Base-by-base conservation (phyloP, 2,888 invertebrate genomes). In the Rotaria macrura region DNA sequence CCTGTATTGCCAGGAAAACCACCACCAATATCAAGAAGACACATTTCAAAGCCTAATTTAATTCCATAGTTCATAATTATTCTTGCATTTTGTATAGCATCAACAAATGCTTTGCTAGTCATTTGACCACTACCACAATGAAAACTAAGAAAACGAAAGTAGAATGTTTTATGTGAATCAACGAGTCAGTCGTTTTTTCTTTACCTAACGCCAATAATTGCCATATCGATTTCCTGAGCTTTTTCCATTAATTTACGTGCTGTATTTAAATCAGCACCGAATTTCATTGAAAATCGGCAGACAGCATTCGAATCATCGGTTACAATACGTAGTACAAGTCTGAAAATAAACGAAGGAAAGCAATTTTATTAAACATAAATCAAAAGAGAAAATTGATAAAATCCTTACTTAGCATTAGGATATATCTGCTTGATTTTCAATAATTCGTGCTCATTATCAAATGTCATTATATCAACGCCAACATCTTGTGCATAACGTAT, bases 121-220 rank as follows among this genome's bases (percentile, higher is more conserved):
- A 93, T 92, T 89, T 96, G 96, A 43, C 96, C 96, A 9, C 96
- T 96, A 5, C 97, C 97, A 88, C 97, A 97, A 91, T 97, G 97
- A 92, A 97, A 97, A 88, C 96, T 95, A 40, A 1, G 1, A 34
- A 12, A n/a, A n/a, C 7, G 2, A 7, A 55, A n/a, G 2, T 6
- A 7, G n/a, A 47, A n/a, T n/a, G 2, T 55, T 2, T 23, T 7
- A 55, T 4, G 29, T 29, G 20, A 57, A n/a, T 10, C 20, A 23
- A 4, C 14, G 4, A 29, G n/a, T 14, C 20, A 65, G 2, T 29
- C 1, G 2, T 10, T 9, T 29, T 65, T 34, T 25, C 43, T 38
- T 40, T 40, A 74, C 74, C 74, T 74, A 25, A 93, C 91, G 49
- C 93, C 93, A 86, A 92, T 90, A 40, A 95, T 94, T 88, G 94